Conservation (phyloP, 2,888 invertebrate genomes). For the Drosophila birchii region DNA sequence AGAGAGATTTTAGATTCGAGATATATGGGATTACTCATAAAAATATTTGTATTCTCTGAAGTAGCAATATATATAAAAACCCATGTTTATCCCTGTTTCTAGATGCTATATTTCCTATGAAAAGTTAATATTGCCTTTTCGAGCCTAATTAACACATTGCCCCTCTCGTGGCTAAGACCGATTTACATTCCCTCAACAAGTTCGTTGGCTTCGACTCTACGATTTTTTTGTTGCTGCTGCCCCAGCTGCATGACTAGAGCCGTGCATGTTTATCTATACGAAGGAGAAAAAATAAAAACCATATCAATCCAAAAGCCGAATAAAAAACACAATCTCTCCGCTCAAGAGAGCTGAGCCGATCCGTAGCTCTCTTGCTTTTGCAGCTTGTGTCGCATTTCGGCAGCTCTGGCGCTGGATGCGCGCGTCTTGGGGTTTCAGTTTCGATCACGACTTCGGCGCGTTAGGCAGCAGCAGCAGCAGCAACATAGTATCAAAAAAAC, state of each 20-base stretch:
- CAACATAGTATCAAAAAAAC: conserved; percentile 20
- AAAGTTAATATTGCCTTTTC: background rate
- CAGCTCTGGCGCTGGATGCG: conserved; percentile 53
- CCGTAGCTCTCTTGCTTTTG: conserved; percentile 21
- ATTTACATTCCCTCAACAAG: conserved; percentile 31
- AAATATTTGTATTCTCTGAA: background rate
- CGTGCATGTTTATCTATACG: conserved; percentile 39
- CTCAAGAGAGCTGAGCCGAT: conserved; percentile 9
- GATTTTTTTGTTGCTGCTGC: conserved; percentile 17
- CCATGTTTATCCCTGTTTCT: background rate
- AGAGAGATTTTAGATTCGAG: background rate
- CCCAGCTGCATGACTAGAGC: conserved; percentile 29
- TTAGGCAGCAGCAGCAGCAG: conserved; percentile 56
- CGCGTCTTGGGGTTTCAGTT: conserved; percentile 75
- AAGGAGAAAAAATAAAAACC: conserved; percentile 16
- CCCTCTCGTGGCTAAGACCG: background rate
- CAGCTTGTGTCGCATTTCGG: conserved; percentile 50
- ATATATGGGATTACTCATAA: background rate
- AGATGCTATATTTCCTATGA: background rate
- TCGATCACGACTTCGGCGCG: conserved; percentile 78
- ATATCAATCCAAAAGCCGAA: conserved; percentile 23
- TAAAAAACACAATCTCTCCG: conserved; percentile 33
- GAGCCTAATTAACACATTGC: conserved; percentile 11
- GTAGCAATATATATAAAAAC: background rate
- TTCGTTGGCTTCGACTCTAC: conserved; percentile 39